Base-by-base conservation (phyloP, 92 coral and sea anemone genomes). In the Epizoanthus illoricatus region DNA sequence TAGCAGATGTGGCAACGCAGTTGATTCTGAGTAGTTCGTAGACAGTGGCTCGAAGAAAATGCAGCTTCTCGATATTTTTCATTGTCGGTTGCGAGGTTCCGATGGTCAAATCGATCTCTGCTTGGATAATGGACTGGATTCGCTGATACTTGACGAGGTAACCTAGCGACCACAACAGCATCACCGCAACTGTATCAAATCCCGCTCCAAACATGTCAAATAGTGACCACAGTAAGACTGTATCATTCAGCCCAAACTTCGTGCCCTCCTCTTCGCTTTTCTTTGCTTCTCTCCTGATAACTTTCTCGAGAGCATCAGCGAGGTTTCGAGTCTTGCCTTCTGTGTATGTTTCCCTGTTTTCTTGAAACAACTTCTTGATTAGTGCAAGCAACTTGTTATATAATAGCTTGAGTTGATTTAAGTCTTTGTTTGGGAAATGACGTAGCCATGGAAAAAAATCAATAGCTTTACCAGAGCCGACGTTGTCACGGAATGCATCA, bases 361-460 rank as follows among this genome's bases (percentile, higher is more conserved):
- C 60, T 6, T 41, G 57, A 67, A 64, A 42, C 52, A 78, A 72
- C 71, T 78, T 78, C 11, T 63, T 43, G 3, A 78, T 63, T 0
- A 78, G 71, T 6, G 59, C n/a, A 16, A 63, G 2, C 17, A 78
- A 41, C 28, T 12, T 78, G 20, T 39, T 42, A 43, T 78, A 78
- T 10, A 78, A 24, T 15, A 78, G 24, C 5, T 45, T 63, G 11
- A 78, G 60, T 17, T 78, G 5, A 21, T 20, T 23, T 13, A 63
- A 41, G 82, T 78, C 82, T 43, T 78, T 62, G 17, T 28, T 42
- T 2, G 90, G 87, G 47, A 87, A 81, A 56, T 56, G 61, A 74
- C 81, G 90, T 24, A 87, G 65, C 86, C 90, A 87, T 23, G 90
- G 90, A 2, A 87, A 19, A 3, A 87, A 74, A 57, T 87, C 90